Percentiles rank a stretch among this genome's conserved stretches.
phyloP scores from a whole-genome alignment of 2,888 invertebrate species.

The Eudemis profundana region DNA sequence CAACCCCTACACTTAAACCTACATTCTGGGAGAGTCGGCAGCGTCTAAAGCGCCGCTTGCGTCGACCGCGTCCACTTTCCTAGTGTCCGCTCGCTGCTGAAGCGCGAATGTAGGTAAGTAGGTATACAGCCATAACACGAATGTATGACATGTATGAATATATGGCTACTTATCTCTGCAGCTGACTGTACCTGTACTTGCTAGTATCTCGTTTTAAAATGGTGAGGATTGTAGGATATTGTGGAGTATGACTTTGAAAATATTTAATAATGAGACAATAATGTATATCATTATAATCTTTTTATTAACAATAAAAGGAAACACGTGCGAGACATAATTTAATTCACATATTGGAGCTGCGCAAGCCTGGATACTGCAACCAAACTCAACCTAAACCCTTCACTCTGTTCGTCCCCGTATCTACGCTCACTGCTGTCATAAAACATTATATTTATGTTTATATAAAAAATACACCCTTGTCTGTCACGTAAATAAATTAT shows the following conservation, averaged over 20 bases:
- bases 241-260: neutral
- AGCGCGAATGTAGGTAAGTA: too few relatives aligned
- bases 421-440: conserved; percentile 53
- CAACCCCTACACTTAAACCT: too few relatives aligned
- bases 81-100: too few relatives aligned
- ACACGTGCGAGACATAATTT: conserved; percentile 81
- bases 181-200: too few relatives aligned
- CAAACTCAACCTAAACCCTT: conserved; percentile 58
- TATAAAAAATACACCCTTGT: conserved; percentile 25
- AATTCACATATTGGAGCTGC: conserved; percentile 76
- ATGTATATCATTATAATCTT: conserved; percentile 76
- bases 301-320: conserved; percentile 85
- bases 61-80: too few relatives aligned
- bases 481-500: conserved; percentile 17
- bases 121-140: too few relatives aligned
- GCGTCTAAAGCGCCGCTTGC: too few relatives aligned
- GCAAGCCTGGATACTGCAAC: conserved; percentile 71
- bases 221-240: too few relatives aligned
- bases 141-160: too few relatives aligned
- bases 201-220: too few relatives aligned
- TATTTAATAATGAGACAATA: conserved; percentile 50
- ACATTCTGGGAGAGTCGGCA: too few relatives aligned
- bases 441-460: conserved; percentile 16
- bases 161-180: too few relatives aligned
- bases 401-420: conserved; percentile 55